A percentile compares a stretch with the other conserved stretches of the same genome.
These are phyloP conservation scores for Amphiura filiformis DNA, from an alignment of 35 echinoderm and acorn worm species.

Conservation along the genomic window DNA sequence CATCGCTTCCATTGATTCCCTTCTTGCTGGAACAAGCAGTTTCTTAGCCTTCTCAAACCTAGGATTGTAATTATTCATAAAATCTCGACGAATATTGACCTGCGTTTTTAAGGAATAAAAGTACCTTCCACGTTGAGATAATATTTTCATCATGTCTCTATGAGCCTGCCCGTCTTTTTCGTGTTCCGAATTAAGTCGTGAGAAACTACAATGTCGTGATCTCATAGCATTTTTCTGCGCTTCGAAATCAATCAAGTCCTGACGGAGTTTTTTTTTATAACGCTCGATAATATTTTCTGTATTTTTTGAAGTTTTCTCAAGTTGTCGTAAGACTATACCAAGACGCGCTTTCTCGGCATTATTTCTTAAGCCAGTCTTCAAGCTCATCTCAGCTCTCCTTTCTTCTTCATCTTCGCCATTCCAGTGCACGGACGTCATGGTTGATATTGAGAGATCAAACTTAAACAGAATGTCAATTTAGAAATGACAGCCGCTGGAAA, in stretches of 20 bases:
- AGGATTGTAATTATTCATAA: conserved; percentile 42
- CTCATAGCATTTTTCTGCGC: conserved; percentile 51
- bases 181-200: neutral
- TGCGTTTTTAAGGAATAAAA: conserved; percentile 45
- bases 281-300: conserved; percentile 30
- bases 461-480: neutral
- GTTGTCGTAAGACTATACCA: conserved; percentile 36
- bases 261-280: conserved; percentile 32
- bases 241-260: conserved; percentile 43
- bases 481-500: neutral
- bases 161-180: conserved; percentile 19
- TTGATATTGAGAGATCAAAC: neutral
- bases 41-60: conserved; percentile 37
- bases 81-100: conserved; percentile 45
- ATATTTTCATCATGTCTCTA: conserved; percentile 41
- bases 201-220: conserved; percentile 29
- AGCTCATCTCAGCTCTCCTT: neutral
- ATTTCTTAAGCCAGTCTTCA: conserved; percentile 29
- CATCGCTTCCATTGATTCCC: conserved; percentile 33
- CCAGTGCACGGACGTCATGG: neutral
- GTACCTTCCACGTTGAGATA: conserved; percentile 50
- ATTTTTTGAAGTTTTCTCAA: conserved; percentile 34
- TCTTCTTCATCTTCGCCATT: neutral
- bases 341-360: conserved; percentile 22
- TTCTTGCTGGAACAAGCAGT: conserved; percentile 28